Percentiles rank a stretch among this genome's conserved stretches.
Evolutionary conservation across 92 coral and sea anemone species (phyloP).

Genomic region (Palythoa caribaeorum): DNA sequence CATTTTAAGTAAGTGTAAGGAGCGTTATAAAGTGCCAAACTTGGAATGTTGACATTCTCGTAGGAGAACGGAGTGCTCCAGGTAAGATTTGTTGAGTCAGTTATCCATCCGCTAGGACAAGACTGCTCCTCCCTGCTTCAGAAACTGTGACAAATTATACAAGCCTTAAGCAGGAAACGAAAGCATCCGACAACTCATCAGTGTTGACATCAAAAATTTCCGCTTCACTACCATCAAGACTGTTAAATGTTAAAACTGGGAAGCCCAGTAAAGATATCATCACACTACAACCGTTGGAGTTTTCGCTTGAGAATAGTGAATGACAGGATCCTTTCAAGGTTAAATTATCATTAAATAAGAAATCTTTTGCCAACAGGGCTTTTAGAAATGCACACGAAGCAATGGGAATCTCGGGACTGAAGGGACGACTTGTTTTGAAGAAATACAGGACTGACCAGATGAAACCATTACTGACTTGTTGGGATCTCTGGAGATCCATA

Average conservation of each 20-base stretch:
- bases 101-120: neutral
- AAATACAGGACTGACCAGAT: slow-evolving; percentile 16
- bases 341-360: neutral
- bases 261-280: slow-evolving; percentile 57
- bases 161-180: too few relatives aligned
- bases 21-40: neutral
- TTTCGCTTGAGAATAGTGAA: slow-evolving; percentile 35
- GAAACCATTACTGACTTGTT: neutral
- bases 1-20: too few relatives aligned
- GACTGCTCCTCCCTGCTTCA: neutral
- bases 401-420: slow-evolving; percentile 9
- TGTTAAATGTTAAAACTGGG: slow-evolving; percentile 35
- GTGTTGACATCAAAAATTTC: slow-evolving; percentile 28
- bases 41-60: slow-evolving; percentile 57
- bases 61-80: slow-evolving; percentile 61
- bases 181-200: neutral
- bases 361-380: neutral
- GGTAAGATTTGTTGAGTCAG: slow-evolving; percentile 42
- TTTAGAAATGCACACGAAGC: slow-evolving; percentile 24
- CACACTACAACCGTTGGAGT: slow-evolving; percentile 62
- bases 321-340: slow-evolving; percentile 53
- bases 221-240: slow-evolving; percentile 56
- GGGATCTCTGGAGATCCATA: slow-evolving; percentile 11
- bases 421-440: slow-evolving; percentile 1
- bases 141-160: too few relatives aligned